Base-by-base conservation (phyloP, 2,113 vertebrate genomes). In the Miniopterus natalensis region DNA sequence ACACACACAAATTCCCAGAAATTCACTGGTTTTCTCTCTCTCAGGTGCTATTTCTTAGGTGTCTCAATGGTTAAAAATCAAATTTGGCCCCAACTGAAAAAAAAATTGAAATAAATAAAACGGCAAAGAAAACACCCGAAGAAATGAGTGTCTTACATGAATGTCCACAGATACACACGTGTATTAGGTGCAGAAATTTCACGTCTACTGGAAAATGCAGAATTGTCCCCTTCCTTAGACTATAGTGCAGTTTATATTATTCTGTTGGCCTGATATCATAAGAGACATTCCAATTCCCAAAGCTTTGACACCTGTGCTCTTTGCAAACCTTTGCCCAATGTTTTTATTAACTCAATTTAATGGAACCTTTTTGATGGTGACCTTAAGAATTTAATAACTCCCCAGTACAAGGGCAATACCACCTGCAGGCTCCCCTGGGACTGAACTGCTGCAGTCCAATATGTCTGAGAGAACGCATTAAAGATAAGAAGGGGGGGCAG, bases 331-430 rank as follows among this genome's bases (percentile, higher is more conserved):
- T 98, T 98, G 98, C 98, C 98, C 98, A 98, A 98, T 98, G 97
- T 98, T 99, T 99, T 99, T 99, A 99, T 99, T 99, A 99, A 99
- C 98, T 99, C 98, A 98, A 98, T 99, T 99, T 98, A 99, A 98
- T 98, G 98, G 98, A 98, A 98, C 94, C 96, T 97, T 98, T 98
- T 98, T 98, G 98, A 98, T 97, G 95, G 98, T 98, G 99, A 99
- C 99, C 98, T 99, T 99, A 98, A 98, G 98, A 99, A 98, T 99
- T 99, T 99, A 99, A 99, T 99, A 99, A 99, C 98, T 99, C 96
- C 92, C 95, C 98, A 97, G 98, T 98, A 98, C 98, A 98, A 98
- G 98, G 98, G 98, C 98, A 98, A 98, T 98, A 98, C 97, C 97
- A 98, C 98, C 98, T 98, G 98, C 98, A 98, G 98, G 98, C 97